Evolutionary conservation across 2,797 vertebrate species (phyloP).

Genomic region (Hippocampus kuda): DNA sequence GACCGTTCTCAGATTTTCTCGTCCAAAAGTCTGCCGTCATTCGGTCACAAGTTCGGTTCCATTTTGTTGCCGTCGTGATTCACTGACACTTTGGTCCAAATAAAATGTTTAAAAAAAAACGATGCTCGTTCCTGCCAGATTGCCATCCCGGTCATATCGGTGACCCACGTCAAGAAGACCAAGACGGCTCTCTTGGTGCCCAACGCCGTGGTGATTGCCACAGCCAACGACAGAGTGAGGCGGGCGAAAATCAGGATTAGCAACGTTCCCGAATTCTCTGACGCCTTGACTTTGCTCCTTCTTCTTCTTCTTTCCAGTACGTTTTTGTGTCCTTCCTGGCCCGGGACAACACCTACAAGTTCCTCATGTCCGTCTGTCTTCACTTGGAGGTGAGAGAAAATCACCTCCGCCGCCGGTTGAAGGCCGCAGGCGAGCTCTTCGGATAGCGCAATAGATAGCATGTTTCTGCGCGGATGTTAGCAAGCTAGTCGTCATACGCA

Average conservation of each 20-base stretch:
- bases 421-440: too few relatives aligned
- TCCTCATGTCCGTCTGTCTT: constrained; percentile 79
- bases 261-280: neutral
- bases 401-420: too few relatives aligned
- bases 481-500: too few relatives aligned
- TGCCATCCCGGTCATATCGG: constrained; percentile 78
- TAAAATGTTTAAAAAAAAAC: too few relatives aligned
- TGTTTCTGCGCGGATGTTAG: too few relatives aligned
- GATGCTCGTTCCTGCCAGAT: constrained; percentile 62
- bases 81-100: too few relatives aligned
- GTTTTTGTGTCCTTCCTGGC: constrained; percentile 90
- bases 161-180: constrained; percentile 88
- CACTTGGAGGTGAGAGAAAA: constrained; percentile 74
- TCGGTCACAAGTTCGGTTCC: neutral
- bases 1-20: neutral
- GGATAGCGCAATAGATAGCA: too few relatives aligned
- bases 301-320: constrained; percentile 69
- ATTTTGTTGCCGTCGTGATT: neutral
- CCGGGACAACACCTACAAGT: constrained; percentile 89
- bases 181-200: constrained; percentile 93
- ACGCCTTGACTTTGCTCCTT: too few relatives aligned
- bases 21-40: neutral
- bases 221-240: constrained; percentile 79
- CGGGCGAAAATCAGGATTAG: neutral
- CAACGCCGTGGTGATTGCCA: constrained; percentile 85